These are phyloP conservation scores for Drosophila rubida DNA, from an alignment of 2,888 invertebrate genomes.

Conservation along the genomic window DNA sequence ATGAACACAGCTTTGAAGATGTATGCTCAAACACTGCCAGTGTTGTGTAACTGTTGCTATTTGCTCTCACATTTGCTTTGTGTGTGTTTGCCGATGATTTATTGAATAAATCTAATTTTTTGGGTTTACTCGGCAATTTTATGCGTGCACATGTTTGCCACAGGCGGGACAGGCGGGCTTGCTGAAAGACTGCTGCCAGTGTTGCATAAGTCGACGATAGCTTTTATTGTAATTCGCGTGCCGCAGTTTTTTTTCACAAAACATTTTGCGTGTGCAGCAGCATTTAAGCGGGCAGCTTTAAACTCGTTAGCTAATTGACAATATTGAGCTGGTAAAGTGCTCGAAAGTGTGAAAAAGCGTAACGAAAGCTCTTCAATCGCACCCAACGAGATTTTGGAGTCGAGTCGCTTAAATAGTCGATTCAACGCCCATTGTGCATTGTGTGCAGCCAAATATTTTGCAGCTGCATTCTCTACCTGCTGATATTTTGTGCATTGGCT, in stretches of 20 bases:
- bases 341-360: slow-evolving; percentile 8
- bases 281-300: not conserved
- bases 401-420: slow-evolving; percentile 28
- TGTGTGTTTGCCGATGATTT: no score
- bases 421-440: slow-evolving; percentile 36
- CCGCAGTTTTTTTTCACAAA: not conserved
- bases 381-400: slow-evolving; percentile 12
- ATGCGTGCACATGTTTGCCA: no score
- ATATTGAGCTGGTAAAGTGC: slow-evolving; percentile 10
- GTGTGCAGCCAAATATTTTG: slow-evolving; percentile 39
- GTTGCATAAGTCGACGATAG: no score
- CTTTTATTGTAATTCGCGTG: no score
- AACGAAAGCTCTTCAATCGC: slow-evolving; percentile 16
- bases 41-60: no score
- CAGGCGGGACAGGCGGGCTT: no score
- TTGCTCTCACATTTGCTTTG: no score
- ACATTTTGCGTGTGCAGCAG: not conserved
- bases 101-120: no score
- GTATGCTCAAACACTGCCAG: no score
- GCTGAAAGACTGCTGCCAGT: no score
- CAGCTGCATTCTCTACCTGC: slow-evolving; percentile 44
- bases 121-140: no score
- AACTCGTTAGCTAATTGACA: slow-evolving; percentile 11
- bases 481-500: slow-evolving; percentile 68
- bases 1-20: no score